Base-by-base conservation (phyloP, 2,797 vertebrate species). In the Sebastes nivosus region DNA sequence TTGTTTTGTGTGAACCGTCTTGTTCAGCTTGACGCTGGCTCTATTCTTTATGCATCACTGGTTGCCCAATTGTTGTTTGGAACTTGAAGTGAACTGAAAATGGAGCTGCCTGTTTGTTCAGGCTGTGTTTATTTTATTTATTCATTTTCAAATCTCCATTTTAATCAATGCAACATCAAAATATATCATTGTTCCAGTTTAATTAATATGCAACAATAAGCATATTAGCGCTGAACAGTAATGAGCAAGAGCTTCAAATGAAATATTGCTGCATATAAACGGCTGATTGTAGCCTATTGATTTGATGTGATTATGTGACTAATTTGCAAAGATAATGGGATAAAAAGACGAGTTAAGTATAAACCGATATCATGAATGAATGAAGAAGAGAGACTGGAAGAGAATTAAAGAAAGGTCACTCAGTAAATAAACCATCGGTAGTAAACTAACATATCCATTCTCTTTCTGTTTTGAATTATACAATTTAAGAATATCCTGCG, bases 401-500 rank as follows among this genome's bases (percentile, higher is more conserved):
- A 36, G 16, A 42, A 24, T 60, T n/a, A 12, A 20, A 34, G 18
- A 25, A 50, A 27, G 12, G 52, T 67, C 60, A 69, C 9, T 74
- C 18, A 38, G 25, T 18, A 2, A 16, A 30, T 10, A 75, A 77
- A 25, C 60, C 18, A 11, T 11, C 63, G 20, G 36, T 32, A 27
- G 18, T 22, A 12, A 60, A 69, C 10, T 34, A 27, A 77, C 18
- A 75, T 81, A n/a, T 25, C 38, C 0, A 42, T 42, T 42, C 63
- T 75, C 22, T 71, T 63, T 65, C 27, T 71, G 42, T 55, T 86
- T 63, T 81, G 32, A 77, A 77, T 67, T 16, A 63, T 27, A 50
- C 8, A 32, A 20, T 13, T 73, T 38, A 25, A 65, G 34, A 63
- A 63, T 42, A 74, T 71, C 63, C 25, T 12, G 20, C 25, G 25